A percentile compares a stretch with the other conserved stretches of the same genome.
Conservation (phyloP, 2,113 vertebrate species). For the Naja naja region DNA sequence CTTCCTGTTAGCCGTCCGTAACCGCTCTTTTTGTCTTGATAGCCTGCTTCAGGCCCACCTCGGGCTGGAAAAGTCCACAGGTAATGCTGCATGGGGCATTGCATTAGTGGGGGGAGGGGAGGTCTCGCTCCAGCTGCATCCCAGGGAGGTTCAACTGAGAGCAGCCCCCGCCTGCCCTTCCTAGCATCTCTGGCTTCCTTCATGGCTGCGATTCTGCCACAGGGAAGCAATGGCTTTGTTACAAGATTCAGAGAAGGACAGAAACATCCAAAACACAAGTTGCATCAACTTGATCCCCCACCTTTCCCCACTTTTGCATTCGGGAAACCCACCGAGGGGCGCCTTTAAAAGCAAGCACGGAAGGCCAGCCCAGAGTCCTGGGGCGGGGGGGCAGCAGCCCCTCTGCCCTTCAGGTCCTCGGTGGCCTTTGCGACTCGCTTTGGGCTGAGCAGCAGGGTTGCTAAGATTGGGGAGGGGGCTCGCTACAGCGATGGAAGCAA, state of each 20-base stretch:
- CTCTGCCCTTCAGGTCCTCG: not conserved
- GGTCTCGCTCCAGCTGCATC: not conserved
- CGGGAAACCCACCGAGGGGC: not conserved
- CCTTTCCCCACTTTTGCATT: not conserved
- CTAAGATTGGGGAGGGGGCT: not conserved
- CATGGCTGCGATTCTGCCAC: not conserved
- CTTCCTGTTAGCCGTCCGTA: not conserved
- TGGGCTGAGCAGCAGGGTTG: not conserved
- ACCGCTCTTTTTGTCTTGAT: slow-evolving; percentile 13
- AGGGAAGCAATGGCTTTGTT: not conserved
- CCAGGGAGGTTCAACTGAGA: no score
- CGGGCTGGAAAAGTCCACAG: slow-evolving; percentile 16
- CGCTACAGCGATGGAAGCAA: fast-evolving
- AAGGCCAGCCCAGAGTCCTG: not conserved
- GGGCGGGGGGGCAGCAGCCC: not conserved
- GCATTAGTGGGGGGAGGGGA: not conserved
- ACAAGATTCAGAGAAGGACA: not conserved
- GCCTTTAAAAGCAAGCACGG: not conserved
- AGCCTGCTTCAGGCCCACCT: slow-evolving; percentile 7
- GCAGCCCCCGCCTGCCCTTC: fast-evolving
- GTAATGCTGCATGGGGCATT: not conserved
- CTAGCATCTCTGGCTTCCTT: not conserved
- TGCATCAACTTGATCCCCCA: not conserved
- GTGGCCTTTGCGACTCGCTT: not conserved
- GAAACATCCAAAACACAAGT: not conserved